A percentile compares a stretch with the other conserved stretches of the same genome.
phyloP scores from a whole-genome alignment of 1,140 invertebrate genomes.

The Anoplophora glabripennis region DNA sequence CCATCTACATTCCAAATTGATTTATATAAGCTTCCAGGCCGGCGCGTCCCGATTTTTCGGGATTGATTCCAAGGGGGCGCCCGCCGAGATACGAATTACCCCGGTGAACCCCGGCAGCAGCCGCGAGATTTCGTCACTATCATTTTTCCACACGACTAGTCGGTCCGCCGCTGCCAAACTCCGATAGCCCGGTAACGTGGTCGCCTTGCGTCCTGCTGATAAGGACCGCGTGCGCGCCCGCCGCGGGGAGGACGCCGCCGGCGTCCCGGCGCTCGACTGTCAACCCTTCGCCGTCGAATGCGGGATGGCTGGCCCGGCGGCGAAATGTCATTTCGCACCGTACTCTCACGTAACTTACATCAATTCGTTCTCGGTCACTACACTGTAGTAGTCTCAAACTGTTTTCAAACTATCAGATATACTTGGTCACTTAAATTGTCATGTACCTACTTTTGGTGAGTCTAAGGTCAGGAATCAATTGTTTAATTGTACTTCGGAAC shows the following conservation, averaged over 20 bases:
- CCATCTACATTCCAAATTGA: no score
- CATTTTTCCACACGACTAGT: constrained; percentile 34
- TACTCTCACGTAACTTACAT: no score
- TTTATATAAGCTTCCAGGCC: not conserved
- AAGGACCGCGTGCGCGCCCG: constrained; percentile 16
- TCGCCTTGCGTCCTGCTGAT: constrained; percentile 29
- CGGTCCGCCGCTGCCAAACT: constrained; percentile 23
- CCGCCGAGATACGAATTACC: not conserved
- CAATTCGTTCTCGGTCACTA: no score
- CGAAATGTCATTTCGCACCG: constrained; percentile 9
- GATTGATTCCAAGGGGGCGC: not conserved
- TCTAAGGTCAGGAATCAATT: no score
- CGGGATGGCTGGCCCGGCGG: constrained; percentile 26
- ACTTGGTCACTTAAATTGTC: no score
- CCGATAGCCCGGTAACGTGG: constrained; percentile 28
- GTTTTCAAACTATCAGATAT: no score
- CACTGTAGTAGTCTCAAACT: no score
- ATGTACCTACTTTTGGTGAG: no score
- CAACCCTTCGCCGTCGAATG: constrained; percentile 13
- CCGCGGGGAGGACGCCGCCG: not conserved
- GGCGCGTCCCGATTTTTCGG: not conserved
- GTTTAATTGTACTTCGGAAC: no score
- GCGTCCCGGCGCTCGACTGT: no score
- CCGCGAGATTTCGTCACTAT: constrained; percentile 22
- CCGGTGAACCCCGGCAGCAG: not conserved